Evolutionary conservation across 1,140 invertebrate species (phyloP), one percentile per base, ranked within the genome.

Genomic region (Drosophila serrata): DNA sequence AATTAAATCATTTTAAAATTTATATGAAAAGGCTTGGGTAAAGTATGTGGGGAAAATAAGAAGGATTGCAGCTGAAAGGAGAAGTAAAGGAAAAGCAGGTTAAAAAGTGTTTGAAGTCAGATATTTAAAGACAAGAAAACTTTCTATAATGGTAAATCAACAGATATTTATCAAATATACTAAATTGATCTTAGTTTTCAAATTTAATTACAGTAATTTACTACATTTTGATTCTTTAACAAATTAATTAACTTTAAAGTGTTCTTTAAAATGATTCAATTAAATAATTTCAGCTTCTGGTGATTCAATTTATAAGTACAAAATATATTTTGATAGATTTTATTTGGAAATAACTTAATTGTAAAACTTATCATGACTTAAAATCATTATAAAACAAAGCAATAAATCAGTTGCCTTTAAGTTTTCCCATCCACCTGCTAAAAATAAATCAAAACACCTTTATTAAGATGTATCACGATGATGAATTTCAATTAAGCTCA

Each of bases 381-480:
- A 13, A 31, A n/a, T 9, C 13, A 9, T 4, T n/a, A n/a, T 27
- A 11, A 48, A 31, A 4, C 31, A 0, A 51, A 19, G 15, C 17
- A 7, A 51, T 33, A 51, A 51, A 31, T 19, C 37, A n/a, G 2
- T 35, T 43, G 19, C 17, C 17, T 1, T 42, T 8, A 11, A 5
- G 19, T 12, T 53, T 42, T 45, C 31, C 15, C 35, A 31, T 17
- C 15, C 13, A 53, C 49, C 49, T 35, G 15, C 13, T 29, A 35
- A 19, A 63, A 40, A 48, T 64, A 64, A 67, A 46, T 67, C 17
- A 48, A 62, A 37, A 31, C 11, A 17, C 58, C 19, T 31, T 19
- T 15, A 31, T 31, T 59, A 24, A 60, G 17, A 37, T 22, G 15
- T 24, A 31, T 24, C 4, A 6, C 17, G 22, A 17, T 48, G 24